A percentile compares a stretch with the other conserved stretches of the same genome.
These are phyloP conservation scores for Podiceps cristatus DNA, from an alignment of 2,113 vertebrate genomes.

Conservation along the genomic window DNA sequence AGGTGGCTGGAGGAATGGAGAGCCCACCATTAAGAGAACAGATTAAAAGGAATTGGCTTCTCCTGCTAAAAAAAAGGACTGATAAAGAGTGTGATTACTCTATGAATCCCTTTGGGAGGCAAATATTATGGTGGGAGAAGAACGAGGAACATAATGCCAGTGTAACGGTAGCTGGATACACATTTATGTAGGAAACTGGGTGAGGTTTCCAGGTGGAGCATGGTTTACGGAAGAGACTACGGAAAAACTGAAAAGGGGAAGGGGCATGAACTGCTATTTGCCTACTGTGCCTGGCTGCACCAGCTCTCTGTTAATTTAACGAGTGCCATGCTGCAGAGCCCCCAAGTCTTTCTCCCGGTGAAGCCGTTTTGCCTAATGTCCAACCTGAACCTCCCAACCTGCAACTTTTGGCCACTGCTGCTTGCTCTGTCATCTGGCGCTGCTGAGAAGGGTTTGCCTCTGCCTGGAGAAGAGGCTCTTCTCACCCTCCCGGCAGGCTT, in stretches of 20 bases:
- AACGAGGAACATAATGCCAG: background rate
- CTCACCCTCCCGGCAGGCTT: background rate
- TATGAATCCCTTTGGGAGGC: background rate
- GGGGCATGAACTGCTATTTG: background rate
- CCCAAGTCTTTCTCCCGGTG: background rate
- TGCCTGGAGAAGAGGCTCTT: background rate
- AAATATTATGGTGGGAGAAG: background rate
- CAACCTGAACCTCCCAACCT: background rate
- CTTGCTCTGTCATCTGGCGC: background rate
- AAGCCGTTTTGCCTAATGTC: background rate
- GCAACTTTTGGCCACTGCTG: background rate
- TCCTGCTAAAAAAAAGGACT: background rate
- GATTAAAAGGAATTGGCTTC: background rate
- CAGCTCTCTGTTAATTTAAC: background rate
- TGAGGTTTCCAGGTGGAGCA: background rate
- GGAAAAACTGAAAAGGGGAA: background rate
- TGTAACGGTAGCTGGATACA: rapidly evolving
- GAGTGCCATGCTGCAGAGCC: background rate
- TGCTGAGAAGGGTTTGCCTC: background rate
- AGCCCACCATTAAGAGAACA: background rate
- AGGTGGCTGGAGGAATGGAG: background rate
- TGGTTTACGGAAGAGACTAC: background rate
- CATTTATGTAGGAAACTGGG: background rate
- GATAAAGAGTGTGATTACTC: background rate
- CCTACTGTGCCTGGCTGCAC: background rate